Evolutionary conservation across 2,113 vertebrate genomes (phyloP), one percentile per base, ranked within the genome.

Genomic region (Scatophagus argus): DNA sequence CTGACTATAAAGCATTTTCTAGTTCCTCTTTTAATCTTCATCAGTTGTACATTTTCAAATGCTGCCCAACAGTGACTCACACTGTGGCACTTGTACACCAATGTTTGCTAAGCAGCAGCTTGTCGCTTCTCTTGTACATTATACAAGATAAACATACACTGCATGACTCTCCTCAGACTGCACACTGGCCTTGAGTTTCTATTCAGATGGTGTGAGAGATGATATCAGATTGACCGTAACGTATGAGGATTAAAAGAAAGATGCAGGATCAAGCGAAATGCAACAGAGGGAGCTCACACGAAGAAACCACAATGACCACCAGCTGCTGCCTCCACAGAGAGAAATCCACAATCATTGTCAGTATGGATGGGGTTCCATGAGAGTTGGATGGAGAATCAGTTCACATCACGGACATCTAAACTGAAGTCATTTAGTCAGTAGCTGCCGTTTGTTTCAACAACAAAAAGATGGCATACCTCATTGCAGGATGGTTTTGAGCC

Each of bases 401-500:
- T 86, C 71, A 87, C 59, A 81, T 75, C 77, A 84, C 74, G 79
- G 66, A 87, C 77, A 88, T 55, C 47, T 62, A 60, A 67, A 72
- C 43, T 1, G 11, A 32, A 19, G 31, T 69, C 31, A 83, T 76
- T 65, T 46, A 67, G 74, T 90, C 79, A 89, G 78, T 74, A 78
- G 31, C 74, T 9, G 46, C 58, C 77, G 51, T 62, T 52, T 58
- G 47, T 52, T 86, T 81, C 75, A 91, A 89, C 74, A 88, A 87
- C 66, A 92, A 54, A 86, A 86, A 47, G 38, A 70, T 44, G 29
- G 83, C 89, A 43, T 94, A 95, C 92, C 94, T 95, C 88, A 92
- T 90, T 81, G 93, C 91, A 63, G 93, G 91, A 80, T 93, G 93
- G 75, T 87, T 90, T 86, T 91, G 94, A 83, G 88, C 88, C 92